Base-by-base conservation (phyloP, 2,888 invertebrate species). In the Dolichomitus sp. region DNA sequence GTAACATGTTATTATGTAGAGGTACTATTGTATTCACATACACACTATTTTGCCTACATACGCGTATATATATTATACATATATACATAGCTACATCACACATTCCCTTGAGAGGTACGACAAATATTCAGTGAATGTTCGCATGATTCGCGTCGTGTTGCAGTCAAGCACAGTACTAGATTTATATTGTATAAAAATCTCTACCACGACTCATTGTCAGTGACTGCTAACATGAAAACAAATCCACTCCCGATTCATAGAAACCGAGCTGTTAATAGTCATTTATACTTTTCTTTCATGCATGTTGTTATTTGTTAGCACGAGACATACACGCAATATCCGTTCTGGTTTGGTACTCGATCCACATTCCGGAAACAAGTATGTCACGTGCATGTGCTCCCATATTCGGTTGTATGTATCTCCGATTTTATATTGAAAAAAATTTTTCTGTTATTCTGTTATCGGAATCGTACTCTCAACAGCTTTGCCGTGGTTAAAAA, bases 101-200 rank as follows among this genome's bases (percentile, higher is more conserved):
- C 9, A 7, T 33, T 33, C 9, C 9, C 37, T 2, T 2, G 9
- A 37, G 9, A 37, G 9, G 37, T 37, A 9, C 66, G 72, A 80
- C 79, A 75, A 83, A 83, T 80, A 83, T 83, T 83, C 72, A 66
- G 83, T 52, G 72, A 66, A 76, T 72, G 83, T 48, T 80, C 66
- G 61, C 50, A 72, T 63, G 72, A 79, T 82, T 72, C 48, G 61
- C 37, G 37, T 40, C 57, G 33, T 17, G 37, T 40, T 19, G 37
- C 61, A 19, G 61, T 37, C 17, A n/a, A 33, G 61, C 37, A 2
- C 17, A 61, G 17, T 37, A 7, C 11, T n/a, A 37, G 61, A 61
- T 61, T 61, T 12, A 61, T 61, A 40, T 61, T 4, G 12, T 19
- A 65, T 14, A 40, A 65, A 65, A 42, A n/a, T 65, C 27, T 65